phyloP scores from a whole-genome alignment of 2,888 invertebrate species.

The Dioctria linearis region DNA sequence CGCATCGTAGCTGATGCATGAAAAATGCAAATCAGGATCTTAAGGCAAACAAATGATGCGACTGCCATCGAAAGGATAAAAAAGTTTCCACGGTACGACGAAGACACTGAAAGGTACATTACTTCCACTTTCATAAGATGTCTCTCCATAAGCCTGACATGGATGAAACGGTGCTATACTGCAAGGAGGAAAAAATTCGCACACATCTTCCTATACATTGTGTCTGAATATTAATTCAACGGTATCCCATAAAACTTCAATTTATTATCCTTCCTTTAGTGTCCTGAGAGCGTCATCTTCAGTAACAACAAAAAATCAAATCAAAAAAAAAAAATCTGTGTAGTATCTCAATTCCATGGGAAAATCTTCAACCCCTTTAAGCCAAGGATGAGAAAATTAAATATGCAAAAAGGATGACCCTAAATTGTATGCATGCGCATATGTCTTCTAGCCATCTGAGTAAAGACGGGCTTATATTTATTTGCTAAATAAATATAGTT shows the following conservation, averaged over 20 bases:
- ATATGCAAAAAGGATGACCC: conserved; percentile 60
- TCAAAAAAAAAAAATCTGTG: conserved; percentile 35
- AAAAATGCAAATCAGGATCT: conserved; percentile 58
- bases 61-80: conserved; percentile 47
- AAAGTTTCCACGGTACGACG: conserved; percentile 40
- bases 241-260: conserved; percentile 56
- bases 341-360: conserved; percentile 57
- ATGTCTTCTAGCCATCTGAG: conserved; percentile 47
- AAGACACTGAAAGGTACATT: conserved; percentile 44
- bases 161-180: conserved; percentile 19
- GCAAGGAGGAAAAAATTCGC: conserved; percentile 55
- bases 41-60: conserved; percentile 56
- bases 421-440: conserved; percentile 56
- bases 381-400: conserved; percentile 60
- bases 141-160: conserved; percentile 25
- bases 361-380: conserved; percentile 58
- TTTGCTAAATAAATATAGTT: neutral
- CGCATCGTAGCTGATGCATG: conserved; percentile 54
- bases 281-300: conserved; percentile 57
- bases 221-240: conserved; percentile 58
- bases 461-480: conserved; percentile 28
- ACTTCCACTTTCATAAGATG: conserved; percentile 27
- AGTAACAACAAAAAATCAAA: conserved; percentile 24
- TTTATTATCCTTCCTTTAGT: conserved; percentile 56
- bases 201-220: conserved; percentile 48